Evolutionary conservation across 92 coral and sea anemone genomes (phyloP), one percentile per base, ranked within the genome.

Genomic region (Epizoanthus rinbou): DNA sequence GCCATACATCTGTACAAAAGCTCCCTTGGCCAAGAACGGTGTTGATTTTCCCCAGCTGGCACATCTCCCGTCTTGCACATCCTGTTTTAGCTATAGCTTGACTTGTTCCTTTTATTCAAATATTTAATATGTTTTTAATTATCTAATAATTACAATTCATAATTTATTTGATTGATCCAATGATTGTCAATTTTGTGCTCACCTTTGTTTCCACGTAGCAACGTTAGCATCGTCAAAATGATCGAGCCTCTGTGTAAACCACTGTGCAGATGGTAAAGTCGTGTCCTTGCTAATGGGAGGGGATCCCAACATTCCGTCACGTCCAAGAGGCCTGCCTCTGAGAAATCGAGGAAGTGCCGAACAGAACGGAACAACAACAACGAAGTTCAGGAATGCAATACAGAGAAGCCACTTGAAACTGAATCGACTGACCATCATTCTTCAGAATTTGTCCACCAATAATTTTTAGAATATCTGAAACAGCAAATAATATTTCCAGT

Each of bases 221-320:
- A 88, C 86, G 85, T 96, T 91, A 0, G 99, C 92, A 65, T 96
- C 99, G 43, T 96, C 95, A 80, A 91, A 96, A 69, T 96, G 99
- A 45, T 90, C 93, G 7, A 96, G 90, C 57, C 97, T 74, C 87
- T 96, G 99, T 11, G 88, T 96, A 57, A 93, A 96, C 99, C 99
- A 96, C 64, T 91, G 87, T 18, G 87, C 99, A 75, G 80, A 64
- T 11, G 99, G 99, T 3, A 91, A 81, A 65, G 31, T 43, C 70
- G 92, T 69, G 3, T 80, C 82, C 72, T 73, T 76, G 58, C 88
- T 76, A 11, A 86, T 74, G n/a, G 67, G 54, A 33, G 99, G 98
- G 24, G 98, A 80, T 39, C 72, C 85, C 5, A 96, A 86, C 88
- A 96, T 89, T 14, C 99, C 99, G 0, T 80, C 86, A 41, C 82